Percentiles rank a stretch among this genome's conserved stretches.
Conservation (phyloP, 2,113 vertebrate genomes). For the Prionailurus viverrinus region DNA sequence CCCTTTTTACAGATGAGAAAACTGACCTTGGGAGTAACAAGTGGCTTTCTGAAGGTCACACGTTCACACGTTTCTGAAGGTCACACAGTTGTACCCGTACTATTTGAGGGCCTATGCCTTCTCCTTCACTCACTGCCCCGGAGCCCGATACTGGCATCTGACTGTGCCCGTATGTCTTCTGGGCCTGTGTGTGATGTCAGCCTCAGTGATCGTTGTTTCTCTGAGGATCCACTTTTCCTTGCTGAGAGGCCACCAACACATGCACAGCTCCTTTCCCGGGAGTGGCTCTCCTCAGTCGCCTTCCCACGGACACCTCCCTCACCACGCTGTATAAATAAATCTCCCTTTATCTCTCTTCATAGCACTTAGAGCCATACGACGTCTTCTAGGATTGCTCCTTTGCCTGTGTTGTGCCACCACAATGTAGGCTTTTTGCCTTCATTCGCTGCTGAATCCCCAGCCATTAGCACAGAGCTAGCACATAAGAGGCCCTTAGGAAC, state of each 20-base stretch:
- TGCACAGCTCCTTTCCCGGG: not conserved
- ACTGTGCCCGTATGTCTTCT: accelerated
- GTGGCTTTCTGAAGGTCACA: not conserved
- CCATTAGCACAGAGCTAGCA: not conserved
- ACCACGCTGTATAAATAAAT: accelerated
- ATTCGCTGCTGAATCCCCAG: not conserved
- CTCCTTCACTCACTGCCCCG: not conserved
- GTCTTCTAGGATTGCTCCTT: accelerated
- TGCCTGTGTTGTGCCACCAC: not conserved
- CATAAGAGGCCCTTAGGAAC: not conserved
- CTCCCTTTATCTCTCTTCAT: not conserved
- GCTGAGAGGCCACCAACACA: accelerated
- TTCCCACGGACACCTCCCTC: not conserved
- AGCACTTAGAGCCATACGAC: not conserved
- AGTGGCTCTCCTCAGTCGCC: not conserved
- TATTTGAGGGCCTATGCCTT: not conserved
- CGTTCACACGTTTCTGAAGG: too few relatives aligned
- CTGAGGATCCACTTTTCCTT: too few relatives aligned
- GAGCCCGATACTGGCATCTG: not conserved
- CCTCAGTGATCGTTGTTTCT: not conserved
- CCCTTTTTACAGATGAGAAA: not conserved
- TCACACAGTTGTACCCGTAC: not conserved
- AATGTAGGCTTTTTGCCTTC: not conserved
- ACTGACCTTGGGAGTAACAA: not conserved
- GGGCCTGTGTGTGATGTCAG: not conserved